These are phyloP conservation scores for Invenusta paracnida DNA, from an alignment of 2,888 invertebrate species.

Conservation along the genomic window DNA sequence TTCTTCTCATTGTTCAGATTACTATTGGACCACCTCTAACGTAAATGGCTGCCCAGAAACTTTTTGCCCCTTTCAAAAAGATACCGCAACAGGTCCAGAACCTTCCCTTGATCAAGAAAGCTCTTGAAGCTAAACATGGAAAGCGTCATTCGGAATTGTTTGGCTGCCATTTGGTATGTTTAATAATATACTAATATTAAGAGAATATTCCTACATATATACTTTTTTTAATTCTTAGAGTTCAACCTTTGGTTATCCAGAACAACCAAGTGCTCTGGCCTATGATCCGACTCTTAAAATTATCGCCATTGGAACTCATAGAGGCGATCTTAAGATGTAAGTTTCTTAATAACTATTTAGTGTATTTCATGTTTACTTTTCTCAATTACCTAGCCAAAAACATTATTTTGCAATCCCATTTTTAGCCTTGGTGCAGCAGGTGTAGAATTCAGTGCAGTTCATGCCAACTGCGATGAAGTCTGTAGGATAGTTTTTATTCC, in stretches of 20 bases:
- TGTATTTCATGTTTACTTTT: neutral
- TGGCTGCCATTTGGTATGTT: neutral
- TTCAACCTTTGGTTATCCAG: conserved; percentile 73
- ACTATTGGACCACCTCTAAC: too few relatives aligned
- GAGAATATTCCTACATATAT: neutral
- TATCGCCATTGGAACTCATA: conserved; percentile 86
- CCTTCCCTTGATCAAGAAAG: neutral
- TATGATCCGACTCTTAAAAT: conserved; percentile 83
- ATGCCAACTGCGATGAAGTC: conserved; percentile 71
- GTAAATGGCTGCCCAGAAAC: conserved; percentile 26
- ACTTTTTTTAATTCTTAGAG: neutral
- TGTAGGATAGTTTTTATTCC: conserved; percentile 69
- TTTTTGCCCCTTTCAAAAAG: conserved; percentile 27
- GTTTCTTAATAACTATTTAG: conserved; percentile 51
- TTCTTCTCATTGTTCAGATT: too few relatives aligned
- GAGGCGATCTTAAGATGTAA: conserved; percentile 79
- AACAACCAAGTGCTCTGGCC: conserved; percentile 86
- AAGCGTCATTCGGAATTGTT: neutral
- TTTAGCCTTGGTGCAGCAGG: conserved; percentile 79
- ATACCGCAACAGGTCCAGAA: conserved; percentile 17
- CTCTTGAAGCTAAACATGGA: neutral
- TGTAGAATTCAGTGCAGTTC: conserved; percentile 86
- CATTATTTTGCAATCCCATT: too few relatives aligned
- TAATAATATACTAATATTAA: neutral
- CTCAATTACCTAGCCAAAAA: too few relatives aligned